These are phyloP conservation scores for Chromobotia macracanthus DNA, from an alignment of 2,797 vertebrate genomes.

Conservation along the genomic window DNA sequence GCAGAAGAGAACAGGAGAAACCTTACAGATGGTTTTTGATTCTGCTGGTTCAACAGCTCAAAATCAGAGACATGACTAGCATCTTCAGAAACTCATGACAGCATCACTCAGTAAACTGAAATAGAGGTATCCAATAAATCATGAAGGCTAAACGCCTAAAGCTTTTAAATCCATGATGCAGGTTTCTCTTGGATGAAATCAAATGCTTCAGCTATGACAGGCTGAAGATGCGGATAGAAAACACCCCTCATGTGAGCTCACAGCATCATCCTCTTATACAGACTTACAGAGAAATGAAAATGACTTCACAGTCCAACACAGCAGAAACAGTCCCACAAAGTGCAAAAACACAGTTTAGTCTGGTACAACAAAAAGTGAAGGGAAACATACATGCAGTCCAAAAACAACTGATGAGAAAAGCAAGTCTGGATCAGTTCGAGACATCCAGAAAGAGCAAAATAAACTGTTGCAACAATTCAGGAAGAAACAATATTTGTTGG, in stretches of 20 bases:
- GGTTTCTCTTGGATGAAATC: constrained; percentile 46
- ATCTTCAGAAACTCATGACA: background rate
- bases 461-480: background rate
- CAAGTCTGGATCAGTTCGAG: background rate
- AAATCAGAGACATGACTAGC: too few relatives aligned
- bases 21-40: too few relatives aligned
- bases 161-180: constrained; percentile 43
- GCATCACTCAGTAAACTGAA: constrained; percentile 10
- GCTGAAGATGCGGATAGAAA: background rate
- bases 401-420: constrained; percentile 14
- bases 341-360: background rate
- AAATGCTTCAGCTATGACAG: constrained; percentile 3
- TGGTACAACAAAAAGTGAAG: background rate
- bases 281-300: constrained; percentile 10
- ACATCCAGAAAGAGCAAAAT: constrained; percentile 1
- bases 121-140: background rate
- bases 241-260: background rate
- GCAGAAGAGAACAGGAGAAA: background rate
- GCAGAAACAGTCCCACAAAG: background rate
- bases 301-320: too few relatives aligned
- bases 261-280: constrained; percentile 15
- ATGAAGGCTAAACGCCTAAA: background rate
- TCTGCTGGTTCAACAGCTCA: too few relatives aligned
- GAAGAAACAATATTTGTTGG: background rate
- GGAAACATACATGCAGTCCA: background rate